Percentiles rank a stretch among this genome's conserved stretches.
These are phyloP conservation scores for Spea multiplicata DNA, from an alignment of 2,113 vertebrate genomes.

Conservation along the genomic window DNA sequence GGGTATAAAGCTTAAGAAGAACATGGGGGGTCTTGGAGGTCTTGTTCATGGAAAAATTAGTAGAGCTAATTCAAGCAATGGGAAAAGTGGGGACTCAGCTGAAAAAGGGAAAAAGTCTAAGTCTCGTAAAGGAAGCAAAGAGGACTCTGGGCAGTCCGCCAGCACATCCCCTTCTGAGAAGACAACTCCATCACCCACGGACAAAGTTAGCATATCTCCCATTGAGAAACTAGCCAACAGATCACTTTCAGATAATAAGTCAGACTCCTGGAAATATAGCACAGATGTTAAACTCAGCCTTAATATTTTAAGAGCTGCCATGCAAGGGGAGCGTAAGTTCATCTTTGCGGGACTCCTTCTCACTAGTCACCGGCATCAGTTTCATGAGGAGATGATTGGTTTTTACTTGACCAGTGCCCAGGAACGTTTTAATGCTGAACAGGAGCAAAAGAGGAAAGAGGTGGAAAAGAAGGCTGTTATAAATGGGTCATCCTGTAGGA, in stretches of 20 bases:
- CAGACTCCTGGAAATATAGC: slow-evolving; percentile 95
- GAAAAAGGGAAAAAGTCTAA: slow-evolving; percentile 74
- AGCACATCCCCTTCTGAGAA: slow-evolving; percentile 94
- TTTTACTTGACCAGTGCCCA: slow-evolving; percentile 94
- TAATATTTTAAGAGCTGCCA: slow-evolving; percentile 94
- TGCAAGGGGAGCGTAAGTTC: slow-evolving; percentile 98
- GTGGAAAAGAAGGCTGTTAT: slow-evolving; percentile 67
- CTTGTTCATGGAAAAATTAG: slow-evolving; percentile 94
- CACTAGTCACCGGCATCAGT: slow-evolving; percentile 95
- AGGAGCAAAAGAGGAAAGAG: slow-evolving; percentile 90
- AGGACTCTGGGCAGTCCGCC: slow-evolving; percentile 87
- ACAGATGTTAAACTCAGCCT: slow-evolving; percentile 98
- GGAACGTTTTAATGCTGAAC: slow-evolving; percentile 94
- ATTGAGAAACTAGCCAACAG: slow-evolving; percentile 65
- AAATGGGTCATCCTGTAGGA: slow-evolving; percentile 59
- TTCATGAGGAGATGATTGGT: slow-evolving; percentile 98
- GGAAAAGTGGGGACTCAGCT: slow-evolving; percentile 69
- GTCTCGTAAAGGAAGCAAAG: slow-evolving; percentile 78
- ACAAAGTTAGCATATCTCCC: slow-evolving; percentile 72
- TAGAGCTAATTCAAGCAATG: slow-evolving; percentile 81
- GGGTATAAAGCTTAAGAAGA: slow-evolving; percentile 96
- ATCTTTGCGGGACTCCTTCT: slow-evolving; percentile 94
- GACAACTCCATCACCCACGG: slow-evolving; percentile 85
- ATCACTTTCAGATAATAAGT: slow-evolving; percentile 70
- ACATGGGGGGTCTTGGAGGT: slow-evolving; percentile 95